phyloP scores from a whole-genome alignment of 1,140 invertebrate species.

The Bombus balteatus region DNA sequence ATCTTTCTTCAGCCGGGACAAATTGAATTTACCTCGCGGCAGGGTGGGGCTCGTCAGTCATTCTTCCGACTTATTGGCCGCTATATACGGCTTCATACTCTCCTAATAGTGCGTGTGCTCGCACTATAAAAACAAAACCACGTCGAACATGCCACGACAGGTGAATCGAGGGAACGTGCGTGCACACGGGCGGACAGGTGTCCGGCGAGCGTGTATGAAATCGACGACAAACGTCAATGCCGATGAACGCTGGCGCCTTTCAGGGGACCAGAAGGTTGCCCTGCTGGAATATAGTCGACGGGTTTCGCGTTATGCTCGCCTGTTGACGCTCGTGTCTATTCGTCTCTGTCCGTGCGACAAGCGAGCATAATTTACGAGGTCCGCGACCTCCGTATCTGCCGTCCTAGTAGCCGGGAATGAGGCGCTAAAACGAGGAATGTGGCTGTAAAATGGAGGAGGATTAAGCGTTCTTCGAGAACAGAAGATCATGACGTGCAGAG shows the following conservation, averaged over 20 bases:
- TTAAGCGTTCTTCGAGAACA: conserved; percentile 16
- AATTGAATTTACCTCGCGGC: conserved; percentile 42
- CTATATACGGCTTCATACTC: background rate
- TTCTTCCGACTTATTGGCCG: background rate
- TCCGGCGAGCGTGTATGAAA: background rate
- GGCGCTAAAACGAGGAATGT: conserved; percentile 23
- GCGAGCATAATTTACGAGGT: conserved; percentile 45
- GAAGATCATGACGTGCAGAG: background rate
- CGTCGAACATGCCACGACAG: conserved; percentile 6
- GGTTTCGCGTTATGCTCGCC: conserved; percentile 42
- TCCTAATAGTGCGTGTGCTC: conserved; percentile 39
- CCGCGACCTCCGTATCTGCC: background rate
- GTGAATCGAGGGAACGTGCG: conserved; percentile 14
- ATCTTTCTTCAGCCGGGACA: conserved; percentile 78
- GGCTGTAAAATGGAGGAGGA: conserved; percentile 2
- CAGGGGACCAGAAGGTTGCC: conserved; percentile 24
- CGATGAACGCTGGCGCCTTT: background rate
- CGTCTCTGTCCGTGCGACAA: conserved; percentile 41
- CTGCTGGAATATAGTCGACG: background rate
- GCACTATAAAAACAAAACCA: conserved; percentile 52
- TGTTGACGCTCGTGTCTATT: conserved; percentile 52
- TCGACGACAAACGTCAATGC: conserved; percentile 1
- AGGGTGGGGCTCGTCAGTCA: conserved; percentile 59
- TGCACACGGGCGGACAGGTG: background rate
- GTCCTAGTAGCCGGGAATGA: conserved; percentile 9